A percentile compares a stretch with the other conserved stretches of the same genome.
These are phyloP conservation scores for Maniola hyperantus DNA, from an alignment of 2,888 invertebrate species.

Conservation along the genomic window DNA sequence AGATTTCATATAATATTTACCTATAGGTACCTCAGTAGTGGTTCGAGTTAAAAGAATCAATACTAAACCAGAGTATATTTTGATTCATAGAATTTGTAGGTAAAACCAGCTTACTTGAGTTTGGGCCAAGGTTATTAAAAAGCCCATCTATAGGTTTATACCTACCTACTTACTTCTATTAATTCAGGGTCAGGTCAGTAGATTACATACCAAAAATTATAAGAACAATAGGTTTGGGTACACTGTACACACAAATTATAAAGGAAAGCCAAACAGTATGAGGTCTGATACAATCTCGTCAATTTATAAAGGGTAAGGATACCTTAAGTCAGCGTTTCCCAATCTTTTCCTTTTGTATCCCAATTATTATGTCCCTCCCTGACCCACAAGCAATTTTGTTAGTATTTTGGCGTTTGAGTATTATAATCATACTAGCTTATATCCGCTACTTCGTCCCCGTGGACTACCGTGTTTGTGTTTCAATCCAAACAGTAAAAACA, in stretches of 20 bases:
- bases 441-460: too few relatives aligned
- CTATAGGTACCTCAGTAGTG: too few relatives aligned
- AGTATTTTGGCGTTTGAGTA: background rate
- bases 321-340: conserved; percentile 2
- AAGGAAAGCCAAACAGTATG: conserved; percentile 5
- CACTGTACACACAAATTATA: conserved; percentile 4
- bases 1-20: too few relatives aligned
- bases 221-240: conserved; percentile 10
- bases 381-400: background rate
- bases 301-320: conserved; percentile 11
- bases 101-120: too few relatives aligned
- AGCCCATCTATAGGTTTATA: too few relatives aligned
- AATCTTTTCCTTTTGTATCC: conserved; percentile 8
- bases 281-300: conserved; percentile 10
- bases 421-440: background rate
- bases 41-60: too few relatives aligned
- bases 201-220: background rate
- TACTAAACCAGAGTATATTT: too few relatives aligned
- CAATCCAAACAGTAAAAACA: too few relatives aligned
- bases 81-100: too few relatives aligned
- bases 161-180: background rate
- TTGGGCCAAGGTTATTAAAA: too few relatives aligned
- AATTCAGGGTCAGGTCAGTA: background rate
- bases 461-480: too few relatives aligned
- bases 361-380: background rate